Base-by-base conservation (phyloP, 2,797 vertebrate species). In the Sebastes oblongus region DNA sequence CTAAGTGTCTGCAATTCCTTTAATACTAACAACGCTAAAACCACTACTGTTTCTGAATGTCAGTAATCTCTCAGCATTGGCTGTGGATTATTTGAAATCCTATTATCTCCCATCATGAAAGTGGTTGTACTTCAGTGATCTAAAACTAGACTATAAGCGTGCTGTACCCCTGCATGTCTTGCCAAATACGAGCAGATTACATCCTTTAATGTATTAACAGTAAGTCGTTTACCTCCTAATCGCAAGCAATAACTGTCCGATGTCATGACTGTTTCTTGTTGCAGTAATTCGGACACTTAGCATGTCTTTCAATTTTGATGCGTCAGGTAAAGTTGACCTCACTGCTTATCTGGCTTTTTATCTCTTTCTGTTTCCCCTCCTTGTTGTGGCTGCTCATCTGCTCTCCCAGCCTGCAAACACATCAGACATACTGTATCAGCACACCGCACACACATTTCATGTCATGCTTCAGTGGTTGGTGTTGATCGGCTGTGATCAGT, bases 261-360 rank as follows among this genome's bases (percentile, higher is more conserved):
- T 90, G 75, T 80, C 75, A 74, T 93, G 85, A 92, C 84, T 97
- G 92, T 97, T 96, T 97, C 95, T 97, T 96, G 93, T 93, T 97
- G 91, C 97, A 99, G 97, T 97, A 96, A 94, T 96, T 89, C 96
- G 96, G 90, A 97, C 97, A 87, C 97, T 99, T 98, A 98, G 98
- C 96, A 97, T 98, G 97, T 99, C 98, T 97, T 95, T 97, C 96
- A 99, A 97, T 98, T 99, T 98, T 98, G 98, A 99, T 95, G 96
- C 96, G 94, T 97, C 98, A 98, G 98, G 98, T 99, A 98, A 98
- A 96, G 95, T 89, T 70, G 72, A 72, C 90, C 91, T 88, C 86
- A 89, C 85, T 91, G 88, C 88, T 91, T 95, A 85, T 95, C 96
- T 96, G 96, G 94, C 71, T 84, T 55, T 24, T 36, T 24, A 64